These are phyloP conservation scores for Lumbricus terrestris DNA, from an alignment of 2,888 invertebrate genomes.

Conservation along the genomic window DNA sequence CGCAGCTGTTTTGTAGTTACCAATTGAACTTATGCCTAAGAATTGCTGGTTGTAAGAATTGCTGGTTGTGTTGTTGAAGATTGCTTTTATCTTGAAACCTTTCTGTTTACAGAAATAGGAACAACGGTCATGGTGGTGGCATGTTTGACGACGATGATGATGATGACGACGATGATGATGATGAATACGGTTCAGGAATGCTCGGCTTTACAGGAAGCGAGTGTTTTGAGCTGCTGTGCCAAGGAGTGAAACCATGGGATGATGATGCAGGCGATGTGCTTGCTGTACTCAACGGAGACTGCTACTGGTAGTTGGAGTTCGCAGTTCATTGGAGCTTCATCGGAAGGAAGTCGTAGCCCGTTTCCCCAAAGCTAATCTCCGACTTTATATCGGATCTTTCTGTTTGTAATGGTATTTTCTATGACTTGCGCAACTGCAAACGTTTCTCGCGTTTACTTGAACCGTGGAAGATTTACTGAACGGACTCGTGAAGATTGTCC, in stretches of 20 bases:
- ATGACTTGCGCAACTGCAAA: neutral
- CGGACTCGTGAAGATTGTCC: neutral
- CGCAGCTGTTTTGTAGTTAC: too few species aligned
- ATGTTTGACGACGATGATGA: neutral
- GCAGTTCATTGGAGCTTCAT: neutral
- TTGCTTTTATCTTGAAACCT: neutral
- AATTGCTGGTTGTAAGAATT: neutral
- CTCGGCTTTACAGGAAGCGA: constrained; percentile 27
- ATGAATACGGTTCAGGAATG: neutral
- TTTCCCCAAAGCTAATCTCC: neutral
- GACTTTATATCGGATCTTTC: neutral
- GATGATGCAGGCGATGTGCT: constrained; percentile 36
- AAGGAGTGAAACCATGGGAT: constrained; percentile 43
- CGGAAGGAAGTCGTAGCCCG: neutral
- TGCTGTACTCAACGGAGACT: constrained; percentile 33
- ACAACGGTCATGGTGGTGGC: neutral
- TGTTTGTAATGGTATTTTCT: neutral
- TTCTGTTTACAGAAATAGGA: neutral
- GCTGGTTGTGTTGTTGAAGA: too few species aligned
- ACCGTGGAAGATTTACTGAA: neutral
- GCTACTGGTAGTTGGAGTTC: neutral
- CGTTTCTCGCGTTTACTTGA: neutral
- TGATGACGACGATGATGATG: neutral
- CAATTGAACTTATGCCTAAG: neutral
- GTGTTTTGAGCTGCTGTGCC: constrained; percentile 39